Base-by-base conservation (phyloP, 2,113 vertebrate genomes). In the Ciconia boyciana region DNA sequence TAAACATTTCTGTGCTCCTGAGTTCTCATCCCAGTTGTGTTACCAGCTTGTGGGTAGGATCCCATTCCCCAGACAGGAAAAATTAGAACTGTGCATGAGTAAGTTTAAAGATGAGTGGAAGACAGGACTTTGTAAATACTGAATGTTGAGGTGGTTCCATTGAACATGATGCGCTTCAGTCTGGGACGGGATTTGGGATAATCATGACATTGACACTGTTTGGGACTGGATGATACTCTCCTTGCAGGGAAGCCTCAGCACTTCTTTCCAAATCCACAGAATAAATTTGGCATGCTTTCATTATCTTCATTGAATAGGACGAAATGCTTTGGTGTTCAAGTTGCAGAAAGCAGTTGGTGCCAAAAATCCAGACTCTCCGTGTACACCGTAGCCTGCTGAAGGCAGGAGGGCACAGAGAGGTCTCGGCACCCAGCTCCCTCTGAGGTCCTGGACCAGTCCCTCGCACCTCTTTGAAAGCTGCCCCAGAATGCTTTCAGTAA, bases 151-250 rank as follows among this genome's bases (percentile, higher is more conserved):
- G 49, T 28, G 18, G 21, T 64, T 78, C 46, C 13, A 3, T 9
- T 46, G 39, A 29, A 17, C 0, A 2, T 22, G 41, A 8, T 9
- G 18, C 0, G 4, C 66, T 55, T 51, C 57, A 19, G 48, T 48
- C 64, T 13, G 41, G 41, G 66, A 0, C 21, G 54, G 78, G 44
- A 16, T 52, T 85, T 91, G 58, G 84, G 82, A 6, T 92, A 13
- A 55, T 68, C 21, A 5, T 31, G 77, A 2, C 34, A 13, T 11
- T 28, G 60, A 2, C 14, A 2, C 13, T 48, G 9, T 10, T 71
- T 31, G 68, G 93, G 82, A 6, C 46, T 83, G 92, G 70, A 2
- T 58, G 39, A 17, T 80, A 3, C 22, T 80, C 17, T 85, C 26
- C 69, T 81, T 26, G 39, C 71, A 77, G 84, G 58, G 78, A 39